Evolutionary conservation across 23 tunicate genomes (phyloP).

Genomic region (Trididemnum nubilum): DNA sequence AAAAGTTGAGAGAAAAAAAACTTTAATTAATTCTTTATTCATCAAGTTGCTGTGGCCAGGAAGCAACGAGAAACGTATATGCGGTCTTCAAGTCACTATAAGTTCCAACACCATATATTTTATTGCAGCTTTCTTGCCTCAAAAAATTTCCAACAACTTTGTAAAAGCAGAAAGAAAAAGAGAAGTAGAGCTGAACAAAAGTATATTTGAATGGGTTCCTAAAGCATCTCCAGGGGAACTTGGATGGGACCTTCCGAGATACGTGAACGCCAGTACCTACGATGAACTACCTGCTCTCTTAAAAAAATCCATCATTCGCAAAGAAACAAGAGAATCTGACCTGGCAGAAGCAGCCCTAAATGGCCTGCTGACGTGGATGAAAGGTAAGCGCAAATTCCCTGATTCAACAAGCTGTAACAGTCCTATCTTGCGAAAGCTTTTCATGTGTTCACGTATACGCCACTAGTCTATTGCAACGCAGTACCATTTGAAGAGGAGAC

Average conservation of each 20-base stretch:
- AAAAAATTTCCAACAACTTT: neutral
- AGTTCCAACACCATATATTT: too few species aligned
- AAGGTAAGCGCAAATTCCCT: neutral
- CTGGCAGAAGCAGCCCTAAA: neutral
- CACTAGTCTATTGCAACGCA: too few species aligned
- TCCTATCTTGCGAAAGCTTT: too few species aligned
- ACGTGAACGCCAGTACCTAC: constrained; percentile 27
- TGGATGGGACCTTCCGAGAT: constrained; percentile 61
- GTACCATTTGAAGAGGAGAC: too few species aligned
- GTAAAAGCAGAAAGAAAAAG: constrained; percentile 8
- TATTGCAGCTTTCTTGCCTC: constrained; percentile 34
- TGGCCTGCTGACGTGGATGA: neutral
- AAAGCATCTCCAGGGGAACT: constrained; percentile 26
- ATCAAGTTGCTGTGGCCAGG: too few species aligned
- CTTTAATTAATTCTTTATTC: too few species aligned
- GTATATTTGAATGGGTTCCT: constrained; percentile 29
- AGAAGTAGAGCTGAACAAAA: constrained; percentile 29
- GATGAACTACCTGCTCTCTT: constrained; percentile 38
- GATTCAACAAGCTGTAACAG: too few species aligned
- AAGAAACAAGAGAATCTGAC: neutral
- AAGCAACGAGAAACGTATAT: too few species aligned
- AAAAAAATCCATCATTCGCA: neutral
- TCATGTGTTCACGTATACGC: too few species aligned
- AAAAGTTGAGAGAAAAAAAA: too few species aligned
- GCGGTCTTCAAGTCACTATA: too few species aligned